Percentiles rank a stretch among this genome's conserved stretches.
phyloP scores from a whole-genome alignment of 2,797 vertebrate species.

The Spondyliosoma cantharus region DNA sequence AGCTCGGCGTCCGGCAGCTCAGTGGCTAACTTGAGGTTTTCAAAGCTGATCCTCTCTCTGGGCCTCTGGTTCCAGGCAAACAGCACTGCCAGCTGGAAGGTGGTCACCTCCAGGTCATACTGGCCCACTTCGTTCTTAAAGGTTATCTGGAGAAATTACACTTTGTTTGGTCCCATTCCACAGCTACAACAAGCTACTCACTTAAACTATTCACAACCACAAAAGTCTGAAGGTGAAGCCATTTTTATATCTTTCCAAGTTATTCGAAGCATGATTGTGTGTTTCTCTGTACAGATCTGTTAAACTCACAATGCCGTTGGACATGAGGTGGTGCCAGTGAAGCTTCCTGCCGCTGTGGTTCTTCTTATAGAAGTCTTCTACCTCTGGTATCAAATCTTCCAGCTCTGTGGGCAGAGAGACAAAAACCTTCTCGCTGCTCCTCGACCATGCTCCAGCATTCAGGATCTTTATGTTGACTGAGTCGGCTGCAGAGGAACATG shows the following conservation, averaged over 20 bases:
- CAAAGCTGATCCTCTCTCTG: constrained; percentile 98
- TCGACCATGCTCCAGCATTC: constrained; percentile 97
- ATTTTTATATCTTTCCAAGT: background rate
- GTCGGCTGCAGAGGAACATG: constrained; percentile 84
- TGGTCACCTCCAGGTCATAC: constrained; percentile 98
- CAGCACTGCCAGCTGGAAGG: constrained; percentile 97
- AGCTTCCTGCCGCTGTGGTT: constrained; percentile 98
- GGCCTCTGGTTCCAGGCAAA: constrained; percentile 99
- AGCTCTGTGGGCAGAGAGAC: constrained; percentile 97
- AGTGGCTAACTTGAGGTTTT: constrained; percentile 97
- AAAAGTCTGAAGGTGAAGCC: too few species aligned
- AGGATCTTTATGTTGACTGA: constrained; percentile 99
- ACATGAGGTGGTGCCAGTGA: constrained; percentile 99
- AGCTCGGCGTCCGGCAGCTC: constrained; percentile 98
- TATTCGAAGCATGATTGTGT: background rate
- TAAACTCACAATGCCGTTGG: constrained; percentile 95
- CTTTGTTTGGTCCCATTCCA: background rate
- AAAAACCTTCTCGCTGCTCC: constrained; percentile 98
- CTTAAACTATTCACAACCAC: background rate
- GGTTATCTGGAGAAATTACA: constrained; percentile 87
- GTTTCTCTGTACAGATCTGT: background rate
- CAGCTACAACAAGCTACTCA: too few species aligned
- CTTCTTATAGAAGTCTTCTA: constrained; percentile 99
- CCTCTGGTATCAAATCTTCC: constrained; percentile 98
- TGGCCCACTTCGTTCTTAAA: constrained; percentile 99